Percentiles rank a stretch among this genome's conserved stretches.
phyloP scores from a whole-genome alignment of 37 sponge, comb jelly and placozoan genomes.

The Halisarca cf. caerulea region DNA sequence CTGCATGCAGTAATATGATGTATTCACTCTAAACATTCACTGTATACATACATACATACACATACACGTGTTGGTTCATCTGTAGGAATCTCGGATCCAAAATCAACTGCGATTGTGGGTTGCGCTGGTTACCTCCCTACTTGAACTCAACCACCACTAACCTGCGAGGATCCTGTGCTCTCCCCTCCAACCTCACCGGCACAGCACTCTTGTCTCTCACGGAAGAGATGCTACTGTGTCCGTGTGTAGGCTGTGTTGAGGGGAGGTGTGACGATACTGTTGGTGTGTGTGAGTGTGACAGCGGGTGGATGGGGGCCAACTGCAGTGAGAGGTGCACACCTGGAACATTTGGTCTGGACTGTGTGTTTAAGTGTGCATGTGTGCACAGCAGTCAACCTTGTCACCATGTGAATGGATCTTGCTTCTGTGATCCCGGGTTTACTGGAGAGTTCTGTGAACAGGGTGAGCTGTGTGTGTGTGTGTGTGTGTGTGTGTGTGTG shows the following conservation, averaged over 20 bases:
- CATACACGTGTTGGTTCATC: neutral
- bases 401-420: constrained; percentile 45
- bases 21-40: too few species aligned
- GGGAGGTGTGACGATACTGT: neutral
- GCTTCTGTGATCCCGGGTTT: constrained; percentile 47
- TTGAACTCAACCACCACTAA: neutral
- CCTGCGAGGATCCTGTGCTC: neutral
- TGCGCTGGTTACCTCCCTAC: constrained; percentile 48
- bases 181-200: neutral
- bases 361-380: constrained; percentile 36
- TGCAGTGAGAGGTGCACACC: constrained; percentile 24
- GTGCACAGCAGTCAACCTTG: constrained; percentile 38
- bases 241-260: constrained; percentile 34
- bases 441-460: constrained; percentile 41
- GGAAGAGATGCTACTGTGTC: constrained; percentile 1
- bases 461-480: constrained; percentile 23
- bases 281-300: constrained; percentile 8
- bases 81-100: constrained; percentile 31
- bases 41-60: neutral
- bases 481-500: neutral
- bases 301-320: neutral
- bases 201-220: neutral
- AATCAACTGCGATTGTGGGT: constrained; percentile 42
- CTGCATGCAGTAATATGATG: too few species aligned
- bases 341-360: constrained; percentile 49